phyloP scores from a whole-genome alignment of 1,140 invertebrate species.

The Zophobas morio region DNA sequence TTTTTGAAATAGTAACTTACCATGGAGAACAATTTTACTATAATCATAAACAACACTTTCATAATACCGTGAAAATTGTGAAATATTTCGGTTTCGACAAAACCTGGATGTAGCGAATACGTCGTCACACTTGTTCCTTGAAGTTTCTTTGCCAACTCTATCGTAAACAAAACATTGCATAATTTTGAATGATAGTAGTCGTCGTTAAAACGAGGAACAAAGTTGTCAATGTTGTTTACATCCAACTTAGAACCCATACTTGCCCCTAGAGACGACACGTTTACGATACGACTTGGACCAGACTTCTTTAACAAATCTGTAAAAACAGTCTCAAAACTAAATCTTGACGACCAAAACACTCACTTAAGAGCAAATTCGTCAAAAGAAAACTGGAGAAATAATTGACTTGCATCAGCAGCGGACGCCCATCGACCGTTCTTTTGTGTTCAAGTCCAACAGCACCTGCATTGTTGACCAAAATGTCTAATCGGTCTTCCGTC shows the following conservation, averaged over 20 bases:
- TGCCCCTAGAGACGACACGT: conserved; percentile 78
- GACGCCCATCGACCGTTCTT: conserved; percentile 69
- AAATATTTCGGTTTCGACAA: conserved; percentile 46
- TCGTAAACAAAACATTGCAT: conserved; percentile 78
- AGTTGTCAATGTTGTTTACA: conserved; percentile 76
- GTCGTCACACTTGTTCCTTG: conserved; percentile 60
- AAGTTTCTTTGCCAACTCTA: conserved; percentile 73
- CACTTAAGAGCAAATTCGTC: conserved; percentile 71
- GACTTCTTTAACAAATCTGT: neutral
- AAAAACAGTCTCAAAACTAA: neutral
- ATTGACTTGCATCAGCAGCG: conserved; percentile 70
- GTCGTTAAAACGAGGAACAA: conserved; percentile 68
- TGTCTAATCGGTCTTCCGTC: too few species aligned
- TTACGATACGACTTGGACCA: conserved; percentile 76
- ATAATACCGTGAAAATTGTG: conserved; percentile 36
- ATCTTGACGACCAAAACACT: conserved; percentile 24
- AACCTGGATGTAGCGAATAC: too few species aligned
- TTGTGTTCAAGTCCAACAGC: conserved; percentile 63
- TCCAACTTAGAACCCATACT: conserved; percentile 68
- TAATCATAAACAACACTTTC: neutral
- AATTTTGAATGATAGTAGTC: conserved; percentile 69
- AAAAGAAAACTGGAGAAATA: conserved; percentile 73
- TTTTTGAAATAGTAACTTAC: too few species aligned
- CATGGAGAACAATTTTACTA: neutral
- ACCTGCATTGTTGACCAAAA: too few species aligned